Base-by-base conservation (phyloP, 2,113 vertebrate species). In the Siniperca chuatsi region DNA sequence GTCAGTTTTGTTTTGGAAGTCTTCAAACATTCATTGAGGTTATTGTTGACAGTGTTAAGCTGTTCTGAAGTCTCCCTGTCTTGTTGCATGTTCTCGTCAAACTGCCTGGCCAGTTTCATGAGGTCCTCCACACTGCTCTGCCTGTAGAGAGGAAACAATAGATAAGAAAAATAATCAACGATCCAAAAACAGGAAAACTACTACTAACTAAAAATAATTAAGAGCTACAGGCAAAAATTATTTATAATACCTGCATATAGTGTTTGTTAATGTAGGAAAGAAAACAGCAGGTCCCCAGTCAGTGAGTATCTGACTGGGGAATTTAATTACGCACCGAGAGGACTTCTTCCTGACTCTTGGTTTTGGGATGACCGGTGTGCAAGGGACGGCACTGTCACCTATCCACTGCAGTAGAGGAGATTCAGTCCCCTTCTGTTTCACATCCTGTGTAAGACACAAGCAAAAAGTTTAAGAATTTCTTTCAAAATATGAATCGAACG, bases 381-480 rank as follows among this genome's bases (percentile, higher is more conserved):
- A 97, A 1, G 96, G 95, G 87, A 97, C 95, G 44, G 97, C 96
- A 67, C 96, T 94, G 64, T 96, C 96, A 37, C 96, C 96, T 84
- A 99, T 97, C 98, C 98, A 99, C 23, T 97, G 97, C 60, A 98
- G 93, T 94, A 98, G 93, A 37, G 96, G 93, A 12, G 92, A 95
- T 35, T 96, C 96, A 4, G 79, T 81, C 74, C 87, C 92, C 68
- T 86, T 81, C 70, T 94, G 86, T 90, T 95, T 96, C 66, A 96
- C 93, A 91, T 96, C 95, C 97, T 98, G 83, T 18, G 29, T 13
- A 18, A 80, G 0, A 76, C 12, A 79, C 16, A 66, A 44, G 8
- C 18, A 57, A 0, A 79, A 74, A 5, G 23, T 20, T 20, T 4
- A 77, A 13, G 46, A 7, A 29, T n/a, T 7, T 55, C 1, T 15